Evolutionary conservation across 2,113 vertebrate genomes (phyloP), one percentile per base, ranked within the genome.

Genomic region (Daboia siamensis): DNA sequence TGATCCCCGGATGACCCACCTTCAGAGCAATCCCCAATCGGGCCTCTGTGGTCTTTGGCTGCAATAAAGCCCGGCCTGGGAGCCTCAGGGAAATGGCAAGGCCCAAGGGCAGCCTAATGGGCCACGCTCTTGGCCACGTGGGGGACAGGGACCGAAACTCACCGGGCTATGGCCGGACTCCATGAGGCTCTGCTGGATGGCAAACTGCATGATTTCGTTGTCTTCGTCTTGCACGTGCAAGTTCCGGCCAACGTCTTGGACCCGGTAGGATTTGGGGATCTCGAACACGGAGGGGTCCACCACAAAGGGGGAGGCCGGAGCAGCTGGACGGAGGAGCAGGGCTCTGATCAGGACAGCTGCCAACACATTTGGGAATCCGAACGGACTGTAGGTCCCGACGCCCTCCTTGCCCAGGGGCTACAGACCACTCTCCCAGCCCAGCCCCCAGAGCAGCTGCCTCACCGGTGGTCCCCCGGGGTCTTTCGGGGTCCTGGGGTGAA

Each of bases 131-230:
- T 3, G 20, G 6, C 51, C 54, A 1, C 0, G 24, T 4, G 4
- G 17, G 13, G 54, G n/a, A 57, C 13, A 20, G 20, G 2, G 52
- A 20, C 4, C 9, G 11, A 88, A 89, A 92, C 91, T 91, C 15
- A 98, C 98, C 93, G 96, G 96, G 93, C 55, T 97, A 39, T 96
- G 92, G 90, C 93, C 95, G 0, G 97, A 97, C 20, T 99, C 99
- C 95, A 99, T 88, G 93, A 99, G 95, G 91, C 99, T 99, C 98
- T 99, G 99, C 96, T 99, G 99, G 96, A 99, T 99, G 93, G 99
- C 99, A 64, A 98, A 99, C 98, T 99, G 99, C 97, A 99, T 98
- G 93, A 99, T 98, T 93, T 99, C 99, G 0, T 99, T 99, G 13
- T 99, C 99, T 26, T 99, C 98, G 56, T 98, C 98, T 85, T 98